Base-by-base conservation (phyloP, 2,113 vertebrate species). In the Pygoscelis antarcticus region DNA sequence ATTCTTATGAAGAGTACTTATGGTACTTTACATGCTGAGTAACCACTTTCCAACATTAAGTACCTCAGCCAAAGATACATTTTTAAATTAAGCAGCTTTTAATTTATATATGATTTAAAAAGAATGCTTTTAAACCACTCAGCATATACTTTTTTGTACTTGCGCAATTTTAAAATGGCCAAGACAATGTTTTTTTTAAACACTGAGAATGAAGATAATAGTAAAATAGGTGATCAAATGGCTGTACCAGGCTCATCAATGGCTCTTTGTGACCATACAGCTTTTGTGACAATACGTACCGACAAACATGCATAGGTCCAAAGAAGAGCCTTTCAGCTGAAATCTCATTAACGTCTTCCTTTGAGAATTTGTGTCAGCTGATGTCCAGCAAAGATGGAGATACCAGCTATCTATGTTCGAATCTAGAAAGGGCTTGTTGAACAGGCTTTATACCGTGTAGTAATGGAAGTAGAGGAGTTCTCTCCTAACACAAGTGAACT, bases 41-140 rank as follows among this genome's bases (percentile, higher is more conserved):
- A 97, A 94, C 70, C 89, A 96, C 89, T 97, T 98, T 97, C 96
- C 89, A 96, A 91, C 91, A 92, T 85, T 82, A 94, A 87, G 91
- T 76, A 26, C 72, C 57, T 93, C 86, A 90, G 96, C 95, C 94
- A 98, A 96, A 96, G 94, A 92, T 64, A 77, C 80, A 95, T 97
- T 98, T 94, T 97, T 92, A 95, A 97, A 98, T 98, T 97, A 98
- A 97, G 83, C 88, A 93, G 29, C 78, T 94, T 97, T 97, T 98
- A 96, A 97, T 93, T 97, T 96, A 95, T 91, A 88, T 23, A 88
- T 90, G 61, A 93, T 95, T 85, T 34, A 0, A 75, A 84, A 91
- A 78, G 54, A 81, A 96, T 57, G 10, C 20, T 72, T 94, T 96
- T 80, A 89, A 97, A 85, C 65, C 64, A 88, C 57, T 92, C 87